Evolutionary conservation across 2,113 vertebrate genomes (phyloP).

Genomic region (Zingel zingel): DNA sequence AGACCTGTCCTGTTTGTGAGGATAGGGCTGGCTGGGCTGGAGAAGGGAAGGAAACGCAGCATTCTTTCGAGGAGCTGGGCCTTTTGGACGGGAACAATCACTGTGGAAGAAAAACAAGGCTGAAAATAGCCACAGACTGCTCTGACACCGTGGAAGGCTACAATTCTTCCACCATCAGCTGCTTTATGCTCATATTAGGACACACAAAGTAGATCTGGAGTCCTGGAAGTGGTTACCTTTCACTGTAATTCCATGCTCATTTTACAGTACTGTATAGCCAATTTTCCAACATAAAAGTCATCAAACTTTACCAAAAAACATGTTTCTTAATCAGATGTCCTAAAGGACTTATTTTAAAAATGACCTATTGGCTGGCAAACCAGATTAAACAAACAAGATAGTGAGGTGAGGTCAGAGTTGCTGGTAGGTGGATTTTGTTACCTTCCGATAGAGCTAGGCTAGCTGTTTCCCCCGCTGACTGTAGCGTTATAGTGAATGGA

Average conservation of each 20-base stretch:
- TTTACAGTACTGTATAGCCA: not conserved
- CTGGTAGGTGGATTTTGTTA: not conserved
- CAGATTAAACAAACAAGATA: not conserved
- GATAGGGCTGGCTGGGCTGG: constrained; percentile 29
- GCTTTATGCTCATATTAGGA: constrained; percentile 65
- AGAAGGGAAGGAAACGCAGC: constrained; percentile 78
- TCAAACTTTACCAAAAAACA: not conserved
- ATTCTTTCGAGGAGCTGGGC: constrained; percentile 78
- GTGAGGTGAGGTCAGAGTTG: not conserved
- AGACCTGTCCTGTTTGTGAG: constrained; percentile 65
- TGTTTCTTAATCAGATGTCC: not conserved
- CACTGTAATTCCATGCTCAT: constrained; percentile 2
- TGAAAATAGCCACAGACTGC: constrained; percentile 73
- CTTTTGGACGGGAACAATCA: constrained; percentile 78
- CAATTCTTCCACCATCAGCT: constrained; percentile 28
- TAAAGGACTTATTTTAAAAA: not conserved
- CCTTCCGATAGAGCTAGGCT: not conserved
- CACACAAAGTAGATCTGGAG: constrained; percentile 17
- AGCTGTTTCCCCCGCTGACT: too few relatives aligned
- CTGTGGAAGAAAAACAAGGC: constrained; percentile 74
- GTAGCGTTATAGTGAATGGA: too few relatives aligned
- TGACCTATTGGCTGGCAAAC: not conserved
- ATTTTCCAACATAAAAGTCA: not conserved
- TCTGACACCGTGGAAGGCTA: constrained; percentile 42
- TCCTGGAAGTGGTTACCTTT: constrained; percentile 12